These are phyloP conservation scores for Hemicordylus capensis DNA, from an alignment of 2,113 vertebrate species.

Conservation along the genomic window DNA sequence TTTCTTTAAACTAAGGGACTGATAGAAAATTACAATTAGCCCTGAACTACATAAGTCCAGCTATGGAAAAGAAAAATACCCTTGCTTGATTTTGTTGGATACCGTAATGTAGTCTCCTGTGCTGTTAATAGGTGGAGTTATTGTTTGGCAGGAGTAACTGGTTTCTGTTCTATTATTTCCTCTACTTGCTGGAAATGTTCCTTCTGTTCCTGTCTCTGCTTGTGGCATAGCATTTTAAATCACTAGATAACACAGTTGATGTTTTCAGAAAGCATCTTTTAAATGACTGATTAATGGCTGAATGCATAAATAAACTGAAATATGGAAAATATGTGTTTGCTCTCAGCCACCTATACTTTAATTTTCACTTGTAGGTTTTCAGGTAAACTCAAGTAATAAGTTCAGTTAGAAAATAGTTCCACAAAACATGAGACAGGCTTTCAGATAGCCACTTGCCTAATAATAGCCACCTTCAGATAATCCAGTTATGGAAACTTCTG, in stretches of 20 bases:
- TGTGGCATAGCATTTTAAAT: conserved; percentile 47
- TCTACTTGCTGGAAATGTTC: conserved; percentile 46
- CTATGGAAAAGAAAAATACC: conserved; percentile 52
- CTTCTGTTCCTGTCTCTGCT: conserved; percentile 48
- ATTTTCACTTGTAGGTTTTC: background rate
- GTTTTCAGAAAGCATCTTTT: conserved; percentile 53
- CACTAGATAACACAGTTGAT: conserved; percentile 44
- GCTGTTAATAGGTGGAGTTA: conserved; percentile 35
- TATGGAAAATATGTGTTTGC: background rate
- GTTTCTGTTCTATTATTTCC: conserved; percentile 48
- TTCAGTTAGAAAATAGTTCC: background rate
- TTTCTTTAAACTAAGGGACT: conserved; percentile 27
- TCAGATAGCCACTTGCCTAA: background rate
- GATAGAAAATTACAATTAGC: conserved; percentile 40
- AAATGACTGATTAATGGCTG: conserved; percentile 48
- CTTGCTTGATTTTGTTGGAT: conserved; percentile 30
- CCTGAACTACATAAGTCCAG: conserved; percentile 35
- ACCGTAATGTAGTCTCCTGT: conserved; percentile 51
- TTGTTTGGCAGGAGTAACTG: conserved; percentile 56
- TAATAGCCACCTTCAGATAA: background rate
- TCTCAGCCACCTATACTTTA: conserved; percentile 4
- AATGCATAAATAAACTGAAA: background rate
- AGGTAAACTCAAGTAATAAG: background rate
- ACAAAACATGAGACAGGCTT: background rate
- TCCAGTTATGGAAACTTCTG: background rate